These are phyloP conservation scores for Scomber japonicus DNA, from an alignment of 2,113 vertebrate genomes.

Conservation along the genomic window DNA sequence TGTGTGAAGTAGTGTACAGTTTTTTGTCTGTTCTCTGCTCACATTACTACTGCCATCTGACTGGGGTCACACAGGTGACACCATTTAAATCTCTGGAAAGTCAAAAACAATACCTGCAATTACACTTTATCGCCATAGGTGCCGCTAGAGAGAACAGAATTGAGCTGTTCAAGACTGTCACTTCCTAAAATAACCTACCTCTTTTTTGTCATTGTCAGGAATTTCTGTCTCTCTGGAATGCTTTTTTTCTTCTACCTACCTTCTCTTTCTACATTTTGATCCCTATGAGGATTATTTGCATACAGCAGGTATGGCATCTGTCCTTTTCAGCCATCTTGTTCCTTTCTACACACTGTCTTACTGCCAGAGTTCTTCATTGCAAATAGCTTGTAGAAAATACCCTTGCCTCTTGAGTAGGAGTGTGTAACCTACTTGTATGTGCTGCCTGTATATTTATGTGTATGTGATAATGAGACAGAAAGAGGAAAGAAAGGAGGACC, in stretches of 20 bases:
- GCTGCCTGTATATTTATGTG: not conserved
- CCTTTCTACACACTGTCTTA: not conserved
- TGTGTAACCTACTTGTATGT: no score
- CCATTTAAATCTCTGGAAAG: no score
- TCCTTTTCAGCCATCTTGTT: not conserved
- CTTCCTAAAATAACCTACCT: not conserved
- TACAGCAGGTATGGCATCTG: not conserved
- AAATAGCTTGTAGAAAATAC: conserved; percentile 7
- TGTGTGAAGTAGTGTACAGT: no score
- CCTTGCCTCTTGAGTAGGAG: conserved; percentile 11
- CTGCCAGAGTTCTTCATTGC: conserved; percentile 8
- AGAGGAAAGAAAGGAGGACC: conserved; percentile 19
- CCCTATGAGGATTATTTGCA: conserved; percentile 2
- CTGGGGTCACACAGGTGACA: no score
- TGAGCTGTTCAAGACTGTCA: no score
- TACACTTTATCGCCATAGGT: no score
- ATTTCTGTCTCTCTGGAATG: not conserved
- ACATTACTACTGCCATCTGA: no score
- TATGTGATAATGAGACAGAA: conserved; percentile 1
- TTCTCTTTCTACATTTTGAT: not conserved
- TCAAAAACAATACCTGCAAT: no score
- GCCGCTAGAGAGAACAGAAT: no score
- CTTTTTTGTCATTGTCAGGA: not conserved
- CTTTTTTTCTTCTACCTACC: not conserved
- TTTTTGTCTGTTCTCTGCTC: no score